These are phyloP conservation scores for Beroe ovata DNA, from an alignment of 37 sponge, comb jelly and placozoan species.

Conservation along the genomic window DNA sequence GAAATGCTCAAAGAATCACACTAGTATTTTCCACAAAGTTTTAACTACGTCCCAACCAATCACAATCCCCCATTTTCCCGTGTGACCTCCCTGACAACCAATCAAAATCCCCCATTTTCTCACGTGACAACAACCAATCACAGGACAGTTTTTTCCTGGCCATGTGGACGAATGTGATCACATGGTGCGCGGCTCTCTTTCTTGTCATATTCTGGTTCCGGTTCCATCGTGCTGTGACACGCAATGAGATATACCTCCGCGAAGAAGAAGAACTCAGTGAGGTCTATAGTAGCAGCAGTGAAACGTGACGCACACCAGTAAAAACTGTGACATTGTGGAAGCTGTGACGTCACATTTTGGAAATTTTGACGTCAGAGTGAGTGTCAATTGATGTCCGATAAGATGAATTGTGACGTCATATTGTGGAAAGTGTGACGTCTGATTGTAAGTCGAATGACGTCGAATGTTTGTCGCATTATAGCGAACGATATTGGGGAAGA, in stretches of 20 bases:
- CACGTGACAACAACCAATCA: neutral
- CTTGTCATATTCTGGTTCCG: conserved; percentile 1
- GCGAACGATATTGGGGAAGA: too few relatives aligned
- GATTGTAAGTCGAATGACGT: too few relatives aligned
- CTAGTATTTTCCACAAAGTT: neutral
- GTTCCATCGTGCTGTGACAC: neutral
- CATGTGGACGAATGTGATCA: conserved; percentile 53
- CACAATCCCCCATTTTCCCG: neutral
- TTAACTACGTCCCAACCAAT: neutral
- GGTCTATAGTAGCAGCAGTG: neutral
- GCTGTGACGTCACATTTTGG: too few relatives aligned
- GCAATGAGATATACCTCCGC: neutral
- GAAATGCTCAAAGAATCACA: too few relatives aligned
- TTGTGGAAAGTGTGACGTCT: too few relatives aligned
- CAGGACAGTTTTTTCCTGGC: conserved; percentile 24
- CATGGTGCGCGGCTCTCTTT: conserved; percentile 44
- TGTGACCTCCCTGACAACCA: neutral
- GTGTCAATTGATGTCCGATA: too few relatives aligned
- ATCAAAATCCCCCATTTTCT: neutral
- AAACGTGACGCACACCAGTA: too few relatives aligned
- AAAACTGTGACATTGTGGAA: too few relatives aligned
- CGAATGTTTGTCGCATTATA: too few relatives aligned
- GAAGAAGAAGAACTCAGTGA: neutral
- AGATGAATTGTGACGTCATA: too few relatives aligned
- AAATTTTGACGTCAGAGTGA: too few relatives aligned